These are phyloP conservation scores for Adelges cooleyi DNA, from an alignment of 1,140 invertebrate species.

Conservation along the genomic window DNA sequence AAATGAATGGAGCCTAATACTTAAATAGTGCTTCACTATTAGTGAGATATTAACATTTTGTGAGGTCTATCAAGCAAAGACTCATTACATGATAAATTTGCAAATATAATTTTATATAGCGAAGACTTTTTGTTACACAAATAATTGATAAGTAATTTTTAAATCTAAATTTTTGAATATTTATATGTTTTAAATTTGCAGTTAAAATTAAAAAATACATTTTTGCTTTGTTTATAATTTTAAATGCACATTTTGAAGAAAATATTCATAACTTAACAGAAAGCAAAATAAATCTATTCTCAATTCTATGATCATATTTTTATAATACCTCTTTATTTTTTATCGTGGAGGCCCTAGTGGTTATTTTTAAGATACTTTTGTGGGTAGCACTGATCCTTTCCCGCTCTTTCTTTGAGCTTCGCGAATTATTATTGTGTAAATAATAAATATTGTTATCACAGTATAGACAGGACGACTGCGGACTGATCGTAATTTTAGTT, in stretches of 20 bases:
- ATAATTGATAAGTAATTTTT: neutral
- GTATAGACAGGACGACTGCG: too few species aligned
- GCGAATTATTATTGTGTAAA: conserved; percentile 5
- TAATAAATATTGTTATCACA: conserved; percentile 15
- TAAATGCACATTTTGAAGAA: neutral
- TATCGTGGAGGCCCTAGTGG: too few species aligned
- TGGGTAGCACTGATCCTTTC: conserved; percentile 5
- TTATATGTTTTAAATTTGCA: neutral
- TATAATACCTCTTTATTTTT: too few species aligned
- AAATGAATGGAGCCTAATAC: neutral
- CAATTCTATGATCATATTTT: too few species aligned
- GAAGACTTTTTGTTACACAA: neutral
- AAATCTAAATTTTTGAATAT: neutral
- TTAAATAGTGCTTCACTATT: neutral
- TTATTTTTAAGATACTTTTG: too few species aligned
- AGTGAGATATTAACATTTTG: neutral
- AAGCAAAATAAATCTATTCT: too few species aligned
- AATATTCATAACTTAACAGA: too few species aligned
- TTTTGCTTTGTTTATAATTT: neutral
- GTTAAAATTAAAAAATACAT: neutral
- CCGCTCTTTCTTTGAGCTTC: conserved; percentile 6
- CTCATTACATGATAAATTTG: neutral
- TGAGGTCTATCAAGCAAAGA: neutral
- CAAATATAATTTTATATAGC: neutral
- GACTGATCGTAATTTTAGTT: too few species aligned